These are phyloP conservation scores for Umimayanthus kanabou DNA, from an alignment of 92 coral and sea anemone species.

Conservation along the genomic window DNA sequence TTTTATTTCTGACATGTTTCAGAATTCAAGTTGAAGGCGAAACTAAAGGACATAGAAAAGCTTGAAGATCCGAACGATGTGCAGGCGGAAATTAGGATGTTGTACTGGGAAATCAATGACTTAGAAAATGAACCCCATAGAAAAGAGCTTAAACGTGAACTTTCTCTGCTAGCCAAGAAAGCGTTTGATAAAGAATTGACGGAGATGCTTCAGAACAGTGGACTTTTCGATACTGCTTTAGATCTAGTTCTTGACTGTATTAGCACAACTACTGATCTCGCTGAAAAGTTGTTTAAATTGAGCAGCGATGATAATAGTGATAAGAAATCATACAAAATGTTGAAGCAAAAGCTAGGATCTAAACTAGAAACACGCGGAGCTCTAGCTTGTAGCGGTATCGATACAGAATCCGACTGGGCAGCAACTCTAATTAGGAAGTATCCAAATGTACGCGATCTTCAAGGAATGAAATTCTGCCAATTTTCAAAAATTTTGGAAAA, in stretches of 20 bases:
- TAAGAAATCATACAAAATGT: neutral
- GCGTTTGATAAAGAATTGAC: conserved; percentile 1
- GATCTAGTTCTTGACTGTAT: neutral
- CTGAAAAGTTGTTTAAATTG: neutral
- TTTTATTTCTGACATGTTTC: neutral
- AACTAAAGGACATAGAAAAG: neutral
- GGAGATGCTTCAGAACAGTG: neutral
- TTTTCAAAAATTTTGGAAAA: neutral
- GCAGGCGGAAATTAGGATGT: neutral
- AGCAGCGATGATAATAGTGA: neutral
- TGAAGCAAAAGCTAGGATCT: neutral
- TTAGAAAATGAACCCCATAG: neutral
- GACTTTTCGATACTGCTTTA: conserved; percentile 10
- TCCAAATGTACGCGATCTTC: neutral
- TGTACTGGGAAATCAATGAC: neutral
- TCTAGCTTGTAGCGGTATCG: neutral
- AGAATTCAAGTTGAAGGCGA: neutral
- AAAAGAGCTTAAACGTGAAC: neutral
- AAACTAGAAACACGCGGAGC: conserved; percentile 29
- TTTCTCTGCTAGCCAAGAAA: neutral
- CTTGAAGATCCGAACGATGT: neutral
- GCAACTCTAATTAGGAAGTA: neutral
- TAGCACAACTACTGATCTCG: neutral
- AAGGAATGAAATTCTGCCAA: neutral
- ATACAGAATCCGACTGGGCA: neutral